Evolutionary conservation across 1,140 invertebrate genomes (phyloP), one percentile per base, ranked within the genome.

Genomic region (Listronotus bonariensis): DNA sequence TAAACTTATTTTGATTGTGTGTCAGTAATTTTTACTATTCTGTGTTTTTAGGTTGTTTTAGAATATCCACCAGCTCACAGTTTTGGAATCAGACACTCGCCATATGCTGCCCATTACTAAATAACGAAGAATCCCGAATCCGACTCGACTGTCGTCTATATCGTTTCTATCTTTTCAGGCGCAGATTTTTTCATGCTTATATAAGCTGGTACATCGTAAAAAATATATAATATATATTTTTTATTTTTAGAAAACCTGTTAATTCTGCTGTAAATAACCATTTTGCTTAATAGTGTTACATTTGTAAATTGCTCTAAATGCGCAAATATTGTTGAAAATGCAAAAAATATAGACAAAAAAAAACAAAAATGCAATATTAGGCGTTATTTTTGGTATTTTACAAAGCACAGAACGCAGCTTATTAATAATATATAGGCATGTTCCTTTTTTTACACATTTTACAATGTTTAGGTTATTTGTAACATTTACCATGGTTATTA

Each of bases 61-160:
- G 83, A 85, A 52, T 78, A 82, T 66, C 78, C 83, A 60, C 88
- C 89, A 51, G 82, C 86, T 20, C 89, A 88, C 72, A 89, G 87
- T 62, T 96, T 96, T 78, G 93, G 93, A 46, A 94, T 96, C 67
- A 90, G 89, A 74, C 93, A 96, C 77, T 93, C 92, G 1, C 88
- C 86, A 38, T 90, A 92, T 72, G 83, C 90, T 62, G 89, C 89
- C 49, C 86, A 88, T 65, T 79, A 89, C 68, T 78, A 73, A 74
- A 71, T 18, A 54, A 58, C 60, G 55, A 64, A 63, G 41, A 42
- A 43, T 12, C 4, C 10, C 52, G 57, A 65, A 34, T 17, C n/a
- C 60, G 60, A 58, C 26, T 59, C 67, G 67, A 68, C 67, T 68
- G 67, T 31, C 18, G 38, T 60, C 38, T 54, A 53, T 6, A 26